Evolutionary conservation across 1,140 invertebrate species (phyloP), one percentile per base, ranked within the genome.

Genomic region (Pectinophora gossypiella): DNA sequence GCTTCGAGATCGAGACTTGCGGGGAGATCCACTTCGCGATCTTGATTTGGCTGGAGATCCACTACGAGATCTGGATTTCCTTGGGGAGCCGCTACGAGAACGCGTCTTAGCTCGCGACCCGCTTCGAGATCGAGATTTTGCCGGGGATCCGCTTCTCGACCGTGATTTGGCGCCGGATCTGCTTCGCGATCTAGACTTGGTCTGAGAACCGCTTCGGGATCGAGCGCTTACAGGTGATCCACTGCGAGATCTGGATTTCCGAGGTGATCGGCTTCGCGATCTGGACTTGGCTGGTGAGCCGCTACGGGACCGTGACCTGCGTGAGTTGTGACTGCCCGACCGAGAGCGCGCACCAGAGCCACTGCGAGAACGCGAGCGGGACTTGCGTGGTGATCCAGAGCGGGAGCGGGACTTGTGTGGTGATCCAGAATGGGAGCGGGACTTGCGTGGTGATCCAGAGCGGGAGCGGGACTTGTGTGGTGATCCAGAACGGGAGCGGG

Each of bases 371-470:
- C 60, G 44, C 13, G 54, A 51, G 5, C 48, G 40, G 40, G 16
- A 32, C 32, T 36, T 36, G 50, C 10, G 10, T 19, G 18, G 42
- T 9, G 13, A n/a, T n/a, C 42, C 19, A 19, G 23, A 27, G 5
- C 23, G 23, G 5, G 23, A 27, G 23, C 23, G 12, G 12, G 23
- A 27, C 23, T 27, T 27, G 23, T 5, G 5, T 6, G 23, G 23
- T 5, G 23, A 27, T 27, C 56, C 58, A 0, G 48, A 63, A 4
- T 46, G n/a, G 7, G 12, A 61, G 5, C 40, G 57, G 0, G 70
- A 73, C 7, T 57, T 61, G 38, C 68, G 68, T 3, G 55, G 49
- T 0, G 71, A 74, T 0, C 58, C 58, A 1, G n/a, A n/a, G n/a
- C n/a, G n/a, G n/a, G n/a, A n/a, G n/a, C n/a, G n/a, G n/a, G n/a